Percentiles rank a stretch among this genome's conserved stretches.
Conservation (phyloP, 2,888 invertebrate genomes). For the Sialis lutaria region DNA sequence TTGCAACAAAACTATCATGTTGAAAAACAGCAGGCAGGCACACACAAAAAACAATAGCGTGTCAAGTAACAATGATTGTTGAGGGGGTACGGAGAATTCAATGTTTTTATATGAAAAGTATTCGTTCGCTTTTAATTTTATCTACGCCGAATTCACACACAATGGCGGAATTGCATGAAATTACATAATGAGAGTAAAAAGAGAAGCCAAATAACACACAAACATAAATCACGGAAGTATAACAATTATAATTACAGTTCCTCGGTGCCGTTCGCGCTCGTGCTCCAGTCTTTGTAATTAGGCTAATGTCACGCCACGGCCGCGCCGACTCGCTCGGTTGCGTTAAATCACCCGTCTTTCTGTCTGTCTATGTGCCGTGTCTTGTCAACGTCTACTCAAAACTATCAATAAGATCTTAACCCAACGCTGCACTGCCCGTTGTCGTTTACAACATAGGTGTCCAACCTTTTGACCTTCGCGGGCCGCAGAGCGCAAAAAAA, state of each 20-base stretch:
- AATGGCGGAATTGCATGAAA: slow-evolving; percentile 3
- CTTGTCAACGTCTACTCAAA: not conserved
- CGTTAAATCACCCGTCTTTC: not conserved
- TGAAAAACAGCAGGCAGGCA: too few relatives aligned
- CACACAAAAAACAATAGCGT: too few relatives aligned
- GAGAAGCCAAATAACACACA: slow-evolving; percentile 8
- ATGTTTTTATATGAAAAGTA: not conserved
- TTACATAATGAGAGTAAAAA: slow-evolving; percentile 1
- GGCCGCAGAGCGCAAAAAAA: too few relatives aligned
- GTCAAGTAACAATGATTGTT: too few relatives aligned
- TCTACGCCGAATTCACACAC: not conserved
- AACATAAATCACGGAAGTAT: slow-evolving; percentile 14
- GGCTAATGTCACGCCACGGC: slow-evolving; percentile 1
- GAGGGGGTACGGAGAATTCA: not conserved
- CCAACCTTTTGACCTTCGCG: too few relatives aligned
- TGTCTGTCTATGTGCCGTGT: not conserved
- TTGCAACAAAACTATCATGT: too few relatives aligned
- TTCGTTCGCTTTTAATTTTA: not conserved
- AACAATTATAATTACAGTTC: slow-evolving; percentile 3
- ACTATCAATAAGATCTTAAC: too few relatives aligned
- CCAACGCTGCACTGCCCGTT: too few relatives aligned
- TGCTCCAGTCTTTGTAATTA: slow-evolving; percentile 1
- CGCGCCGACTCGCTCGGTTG: not conserved
- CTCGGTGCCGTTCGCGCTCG: not conserved
- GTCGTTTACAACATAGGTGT: too few relatives aligned